Evolutionary conservation across 1,140 invertebrate species (phyloP).

Genomic region (Acromyrmex echinatior): DNA sequence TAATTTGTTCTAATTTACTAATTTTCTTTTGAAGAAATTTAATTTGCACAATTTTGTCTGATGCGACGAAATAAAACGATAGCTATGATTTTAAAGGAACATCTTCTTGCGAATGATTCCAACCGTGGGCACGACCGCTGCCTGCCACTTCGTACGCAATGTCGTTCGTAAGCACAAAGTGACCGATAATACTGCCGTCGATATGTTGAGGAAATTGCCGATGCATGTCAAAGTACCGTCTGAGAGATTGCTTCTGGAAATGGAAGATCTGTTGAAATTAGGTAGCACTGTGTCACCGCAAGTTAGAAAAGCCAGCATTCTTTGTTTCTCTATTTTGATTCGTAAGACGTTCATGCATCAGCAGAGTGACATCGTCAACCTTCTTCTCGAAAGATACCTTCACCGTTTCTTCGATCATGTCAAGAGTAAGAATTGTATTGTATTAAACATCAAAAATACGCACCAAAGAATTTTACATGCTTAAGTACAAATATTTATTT

Average conservation of each 20-base stretch:
- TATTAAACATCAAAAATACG: not conserved
- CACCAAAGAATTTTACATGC: not conserved
- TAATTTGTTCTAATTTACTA: slow-evolving; percentile 15
- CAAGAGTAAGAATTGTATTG: slow-evolving; percentile 70
- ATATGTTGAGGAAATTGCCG: slow-evolving; percentile 81
- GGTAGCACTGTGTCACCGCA: slow-evolving; percentile 58
- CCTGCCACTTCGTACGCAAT: slow-evolving; percentile 80
- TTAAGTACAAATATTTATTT: not conserved
- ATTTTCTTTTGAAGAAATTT: not conserved
- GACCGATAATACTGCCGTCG: slow-evolving; percentile 69
- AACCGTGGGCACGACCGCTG: slow-evolving; percentile 82
- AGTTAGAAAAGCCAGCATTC: slow-evolving; percentile 79
- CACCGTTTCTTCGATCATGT: slow-evolving; percentile 75
- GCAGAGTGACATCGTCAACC: not conserved
- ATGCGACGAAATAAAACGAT: not conserved
- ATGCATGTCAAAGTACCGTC: slow-evolving; percentile 80
- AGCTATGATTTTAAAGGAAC: slow-evolving; percentile 69
- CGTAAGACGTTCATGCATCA: slow-evolving; percentile 78
- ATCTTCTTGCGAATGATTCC: slow-evolving; percentile 84
- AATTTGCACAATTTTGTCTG: not conserved
- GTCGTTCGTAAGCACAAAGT: slow-evolving; percentile 79
- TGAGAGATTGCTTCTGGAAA: slow-evolving; percentile 79
- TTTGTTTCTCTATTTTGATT: slow-evolving; percentile 82
- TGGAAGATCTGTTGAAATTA: slow-evolving; percentile 79
- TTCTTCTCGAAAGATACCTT: slow-evolving; percentile 68